A percentile compares a stretch with the other conserved stretches of the same genome.
Conservation (phyloP, 2,797 vertebrate species). For the Coreius guichenoti region DNA sequence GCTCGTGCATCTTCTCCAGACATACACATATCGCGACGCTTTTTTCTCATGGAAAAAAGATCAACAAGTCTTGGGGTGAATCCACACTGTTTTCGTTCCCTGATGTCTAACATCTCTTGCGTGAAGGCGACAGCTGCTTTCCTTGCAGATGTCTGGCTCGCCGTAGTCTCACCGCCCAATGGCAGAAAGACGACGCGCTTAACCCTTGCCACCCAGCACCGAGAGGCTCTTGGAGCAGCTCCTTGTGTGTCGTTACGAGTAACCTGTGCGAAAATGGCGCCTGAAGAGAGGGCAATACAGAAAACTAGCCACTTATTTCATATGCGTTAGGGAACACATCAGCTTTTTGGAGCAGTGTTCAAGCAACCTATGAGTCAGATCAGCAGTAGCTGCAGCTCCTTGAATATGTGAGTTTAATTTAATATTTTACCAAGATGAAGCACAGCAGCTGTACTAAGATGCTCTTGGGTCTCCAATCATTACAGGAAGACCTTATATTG, state of each 20-base stretch:
- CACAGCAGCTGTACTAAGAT: background rate
- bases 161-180: constrained; percentile 57
- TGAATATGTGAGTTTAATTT: constrained; percentile 30
- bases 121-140: constrained; percentile 65
- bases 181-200: constrained; percentile 54
- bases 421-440: constrained; percentile 17
- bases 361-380: constrained; percentile 8
- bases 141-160: constrained; percentile 55
- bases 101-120: constrained; percentile 66
- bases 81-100: constrained; percentile 66
- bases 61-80: constrained; percentile 79
- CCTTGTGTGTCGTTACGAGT: constrained; percentile 51
- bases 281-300: constrained; percentile 16
- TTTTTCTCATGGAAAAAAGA: constrained; percentile 60
- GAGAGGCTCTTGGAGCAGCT: constrained; percentile 37
- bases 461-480: background rate
- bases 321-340: background rate
- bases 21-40: constrained; percentile 63
- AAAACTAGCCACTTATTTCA: constrained; percentile 13
- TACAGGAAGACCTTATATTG: background rate
- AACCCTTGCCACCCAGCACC: constrained; percentile 58
- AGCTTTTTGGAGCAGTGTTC: background rate
- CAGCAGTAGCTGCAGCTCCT: constrained; percentile 2
- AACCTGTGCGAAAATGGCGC: constrained; percentile 62
- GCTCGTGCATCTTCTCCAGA: constrained; percentile 70